Conservation (phyloP, 2,888 invertebrate genomes). For the Tipula unca region DNA sequence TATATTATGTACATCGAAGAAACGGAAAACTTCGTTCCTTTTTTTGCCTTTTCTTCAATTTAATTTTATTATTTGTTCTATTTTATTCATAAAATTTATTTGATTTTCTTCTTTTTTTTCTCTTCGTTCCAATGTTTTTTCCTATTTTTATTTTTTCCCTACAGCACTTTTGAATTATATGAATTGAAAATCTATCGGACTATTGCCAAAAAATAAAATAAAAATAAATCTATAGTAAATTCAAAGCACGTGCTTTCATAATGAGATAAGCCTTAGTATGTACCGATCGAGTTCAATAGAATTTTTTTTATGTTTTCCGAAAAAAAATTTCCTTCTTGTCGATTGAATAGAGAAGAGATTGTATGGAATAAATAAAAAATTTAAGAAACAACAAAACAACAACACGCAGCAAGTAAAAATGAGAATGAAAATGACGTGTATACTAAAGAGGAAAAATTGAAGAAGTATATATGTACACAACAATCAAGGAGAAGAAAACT, state of each 20-base stretch:
- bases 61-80: conserved; percentile 14
- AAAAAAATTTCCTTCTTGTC: background rate
- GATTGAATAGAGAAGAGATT: conserved; percentile 4
- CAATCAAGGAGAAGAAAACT: background rate
- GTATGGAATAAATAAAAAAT: background rate
- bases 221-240: background rate
- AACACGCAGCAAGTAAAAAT: background rate
- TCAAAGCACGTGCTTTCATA: conserved; percentile 8
- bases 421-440: background rate
- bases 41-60: background rate
- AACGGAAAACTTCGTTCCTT: background rate
- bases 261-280: conserved; percentile 14
- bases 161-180: conserved; percentile 14
- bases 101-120: background rate
- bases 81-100: conserved; percentile 14
- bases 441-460: background rate
- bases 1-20: background rate
- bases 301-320: background rate
- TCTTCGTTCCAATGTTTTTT: background rate
- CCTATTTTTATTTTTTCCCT: background rate
- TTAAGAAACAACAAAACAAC: background rate
- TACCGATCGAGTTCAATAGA: conserved; percentile 8
- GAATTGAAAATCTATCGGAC: conserved; percentile 14
- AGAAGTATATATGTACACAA: background rate
- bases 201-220: background rate